Evolutionary conservation across 2,797 vertebrate species (phyloP).

Genomic region (Myotis vivesi): DNA sequence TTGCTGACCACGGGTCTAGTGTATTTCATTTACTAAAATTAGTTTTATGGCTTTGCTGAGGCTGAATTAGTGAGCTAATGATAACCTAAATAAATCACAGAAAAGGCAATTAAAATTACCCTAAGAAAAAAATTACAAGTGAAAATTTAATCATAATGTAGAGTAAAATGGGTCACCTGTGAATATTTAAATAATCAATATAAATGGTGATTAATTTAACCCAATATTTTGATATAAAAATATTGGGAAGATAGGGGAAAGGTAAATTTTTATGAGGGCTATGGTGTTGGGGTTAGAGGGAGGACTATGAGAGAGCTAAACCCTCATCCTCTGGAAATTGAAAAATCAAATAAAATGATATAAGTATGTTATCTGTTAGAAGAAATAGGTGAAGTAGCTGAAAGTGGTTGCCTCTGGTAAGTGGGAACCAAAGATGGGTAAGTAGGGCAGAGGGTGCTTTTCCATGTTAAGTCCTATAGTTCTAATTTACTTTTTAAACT

Average conservation of each 20-base stretch:
- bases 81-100: not conserved
- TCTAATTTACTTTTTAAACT: not conserved
- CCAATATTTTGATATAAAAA: not conserved
- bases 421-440: not conserved
- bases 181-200: not conserved
- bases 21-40: not conserved
- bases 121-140: not conserved
- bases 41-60: not conserved
- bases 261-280: not conserved
- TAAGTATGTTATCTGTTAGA: not conserved
- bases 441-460: not conserved
- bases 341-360: not conserved
- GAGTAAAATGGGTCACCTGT: not conserved
- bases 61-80: not conserved
- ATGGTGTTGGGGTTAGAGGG: not conserved
- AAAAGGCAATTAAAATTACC: not conserved
- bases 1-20: too few relatives aligned
- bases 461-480: not conserved
- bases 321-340: not conserved
- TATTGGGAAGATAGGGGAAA: not conserved
- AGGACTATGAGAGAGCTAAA: not conserved
- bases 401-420: not conserved
- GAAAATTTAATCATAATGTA: not conserved
- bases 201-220: not conserved
- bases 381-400: not conserved